Base-by-base conservation (phyloP, 2,888 invertebrate genomes). In the Atrina japonica region DNA sequence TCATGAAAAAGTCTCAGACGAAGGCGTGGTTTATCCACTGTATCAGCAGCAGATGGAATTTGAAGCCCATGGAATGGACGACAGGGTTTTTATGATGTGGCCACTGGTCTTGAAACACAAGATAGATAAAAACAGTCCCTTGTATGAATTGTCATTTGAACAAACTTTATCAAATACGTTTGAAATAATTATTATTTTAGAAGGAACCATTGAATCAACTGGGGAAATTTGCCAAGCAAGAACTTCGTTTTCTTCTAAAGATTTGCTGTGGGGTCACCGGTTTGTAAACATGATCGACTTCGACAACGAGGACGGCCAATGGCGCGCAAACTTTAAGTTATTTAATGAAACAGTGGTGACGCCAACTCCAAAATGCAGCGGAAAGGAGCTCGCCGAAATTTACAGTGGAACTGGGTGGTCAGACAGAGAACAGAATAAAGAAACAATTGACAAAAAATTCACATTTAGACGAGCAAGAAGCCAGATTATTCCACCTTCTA, bases 21-120 rank as follows among this genome's bases (percentile, higher is more conserved):
- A 99, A 90, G 98, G 98, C 23, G 97, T 98, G 89, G 92, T 95
- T 64, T 92, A 98, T 86, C 97, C 97, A 3, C 96, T 97, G 90
- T 97, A 96, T 91, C 98, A 98, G 91, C 95, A 96, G 88, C 96
- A 97, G 91, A 92, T 98, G 89, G 94, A 95, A 1, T 96, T 96
- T 43, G 96, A 97, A 83, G 96, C 96, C 0, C 96, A 96, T 83
- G 95, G 95, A 16, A 96, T 96, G 87, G 96, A 96, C 88, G 97
- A 97, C 90, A 93, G 96, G 65, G 94, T 98, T 78, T 97, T 98
- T 93, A 97, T 99, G 90, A 97, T 98, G 84, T 98, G 98, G 98
- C 98, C 98, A 3, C 96, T 96, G 84, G 97, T 96, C 35, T 96
- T 98, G 75, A 97, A 96, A 35, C 98, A 98, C 91, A 96, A 95